Base-by-base conservation (phyloP, 2,113 vertebrate species). In the Larimichthys polyactis region DNA sequence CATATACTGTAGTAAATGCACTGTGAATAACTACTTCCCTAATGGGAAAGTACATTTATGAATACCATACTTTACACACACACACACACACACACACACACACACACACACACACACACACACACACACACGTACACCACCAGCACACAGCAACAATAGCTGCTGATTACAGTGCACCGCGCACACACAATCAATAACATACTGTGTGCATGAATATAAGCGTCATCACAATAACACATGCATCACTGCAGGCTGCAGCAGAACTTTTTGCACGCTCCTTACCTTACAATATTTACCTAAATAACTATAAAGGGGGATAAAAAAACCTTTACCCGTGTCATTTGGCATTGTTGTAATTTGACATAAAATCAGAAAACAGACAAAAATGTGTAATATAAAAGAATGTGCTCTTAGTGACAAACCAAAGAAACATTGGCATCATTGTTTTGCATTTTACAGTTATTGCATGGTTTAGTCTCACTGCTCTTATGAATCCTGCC, bases 21-120 rank as follows among this genome's bases (percentile, higher is more conserved):
- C 22, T n/a, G 49, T 54, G 48, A 69, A 75, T 51, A 78, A 22
- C 11, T 46, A 75, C 59, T 64, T 67, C 67, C 22, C 52, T 65
- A 69, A 85, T 71, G 67, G 51, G 29, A 54, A 49, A 0, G n/a
- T 44, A 1, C 3, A 51, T 63, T 32, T 27, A 65, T 58, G 40
- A 57, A 17, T 36, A 20, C 48, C 55, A 43, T 17, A 57, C 59
- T 19, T 32, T 55, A n/a, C n/a, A 6, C 20, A 64, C 17, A 52
- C 8, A 40, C 36, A 8, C 36, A 40, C 36, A 40, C 7, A 8
- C 36, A 40, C 36, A 32, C 32, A 32, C 32, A 32, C 32, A 32
- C 29, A 32, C 29, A 32, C 29, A 32, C 29, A 32, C 29, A 32
- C 4, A 32, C 29, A 32, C 29, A 32, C 4, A 32, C 29, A 29